Evolutionary conservation across 2,797 vertebrate species (phyloP), one percentile per base, ranked within the genome.

Genomic region (Myotis findleyi): DNA sequence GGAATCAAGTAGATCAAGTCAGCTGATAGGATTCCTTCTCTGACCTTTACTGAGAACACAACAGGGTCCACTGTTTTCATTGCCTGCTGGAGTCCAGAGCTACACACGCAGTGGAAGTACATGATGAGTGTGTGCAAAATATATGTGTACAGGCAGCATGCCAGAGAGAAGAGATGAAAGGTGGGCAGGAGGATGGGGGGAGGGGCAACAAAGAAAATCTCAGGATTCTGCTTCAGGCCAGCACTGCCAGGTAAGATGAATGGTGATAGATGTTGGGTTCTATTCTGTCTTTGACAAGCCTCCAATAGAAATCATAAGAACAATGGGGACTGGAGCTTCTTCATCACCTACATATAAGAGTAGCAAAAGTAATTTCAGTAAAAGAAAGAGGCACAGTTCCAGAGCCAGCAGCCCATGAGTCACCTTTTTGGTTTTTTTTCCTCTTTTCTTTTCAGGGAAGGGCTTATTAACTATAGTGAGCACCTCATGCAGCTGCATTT

Each of bases 41-140:
- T 97, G 87, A 96, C 69, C 71, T 97, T 97, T 97, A 76, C 41
- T 89, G 68, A 93, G 95, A 95, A 95, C 95, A 94, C 95, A 97
- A 64, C 30, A 72, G 69, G 30, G 89, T 96, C 93, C 96, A 96
- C 96, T 98, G 89, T 95, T 97, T 62, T 96, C 86, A 97, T 95
- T 88, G 95, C 62, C 92, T 68, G 55, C 0, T 75, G 41, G 25
- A 95, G 75, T 87, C 47, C 10, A n/a, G 51, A 80, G 41, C 72
- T 87, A 85, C 14, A 94, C 49, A 59, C 12, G 27, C 17, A 73
- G 86, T 84, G 38, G 41, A 11, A 47, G 87, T 86, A 81, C 23
- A 49, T 27, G 92, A 49, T 27, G 92, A 51, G 38, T 72, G 5
- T 49, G 76, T 76, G 57, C 33, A 82, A 72, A 94, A 14, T 62